A percentile compares a stretch with the other conserved stretches of the same genome.
phyloP scores from a whole-genome alignment of 2,113 vertebrate genomes.

The Melanocharis versteri region DNA sequence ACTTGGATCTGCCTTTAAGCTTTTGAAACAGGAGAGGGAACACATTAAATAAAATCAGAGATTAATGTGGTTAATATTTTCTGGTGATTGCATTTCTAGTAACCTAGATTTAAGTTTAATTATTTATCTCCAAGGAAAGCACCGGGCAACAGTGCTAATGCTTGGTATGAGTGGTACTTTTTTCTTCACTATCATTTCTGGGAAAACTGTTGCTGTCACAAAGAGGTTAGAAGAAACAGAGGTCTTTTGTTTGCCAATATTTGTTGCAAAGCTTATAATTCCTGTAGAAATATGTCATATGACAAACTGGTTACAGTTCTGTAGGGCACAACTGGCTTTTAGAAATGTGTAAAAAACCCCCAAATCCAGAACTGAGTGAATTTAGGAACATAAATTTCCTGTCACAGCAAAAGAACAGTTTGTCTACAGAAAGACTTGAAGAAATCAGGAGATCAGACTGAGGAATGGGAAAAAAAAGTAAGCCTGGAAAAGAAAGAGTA shows the following conservation, averaged over 20 bases:
- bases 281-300: neutral
- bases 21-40: neutral
- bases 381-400: neutral
- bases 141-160: neutral
- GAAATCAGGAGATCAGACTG: neutral
- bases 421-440: neutral
- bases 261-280: neutral
- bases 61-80: slow-evolving; percentile 69
- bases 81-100: slow-evolving; percentile 56
- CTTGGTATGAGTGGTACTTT: neutral
- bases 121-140: slow-evolving; percentile 51
- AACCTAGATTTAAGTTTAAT: slow-evolving; percentile 66
- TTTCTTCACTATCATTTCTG: neutral
- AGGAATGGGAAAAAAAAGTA: neutral
- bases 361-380: neutral
- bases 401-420: neutral
- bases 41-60: slow-evolving; percentile 33
- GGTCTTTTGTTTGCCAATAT: neutral
- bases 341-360: neutral
- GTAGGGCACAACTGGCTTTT: neutral
- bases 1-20: neutral
- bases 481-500: neutral
- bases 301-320: neutral
- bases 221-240: neutral
- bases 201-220: neutral